phyloP scores from a whole-genome alignment of 2,797 vertebrate genomes.

The Naso thynnoides region DNA sequence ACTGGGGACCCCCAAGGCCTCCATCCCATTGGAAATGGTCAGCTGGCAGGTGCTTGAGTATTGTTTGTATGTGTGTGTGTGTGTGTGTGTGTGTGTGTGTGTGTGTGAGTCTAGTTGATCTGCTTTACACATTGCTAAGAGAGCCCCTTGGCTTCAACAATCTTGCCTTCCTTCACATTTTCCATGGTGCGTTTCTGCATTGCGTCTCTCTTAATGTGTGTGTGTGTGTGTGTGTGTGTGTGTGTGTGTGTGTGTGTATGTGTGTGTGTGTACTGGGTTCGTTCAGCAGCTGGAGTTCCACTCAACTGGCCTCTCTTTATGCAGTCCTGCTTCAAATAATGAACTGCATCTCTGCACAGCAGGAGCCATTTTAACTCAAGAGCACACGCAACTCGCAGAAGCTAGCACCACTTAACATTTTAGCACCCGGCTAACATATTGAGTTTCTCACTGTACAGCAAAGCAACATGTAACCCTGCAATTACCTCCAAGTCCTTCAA shows the following conservation, averaged over 20 bases:
- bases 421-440: slow-evolving; percentile 38
- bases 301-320: slow-evolving; percentile 81
- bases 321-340: slow-evolving; percentile 82
- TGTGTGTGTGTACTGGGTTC: slow-evolving; percentile 25
- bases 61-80: slow-evolving; percentile 11
- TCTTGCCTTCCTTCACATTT: slow-evolving; percentile 68
- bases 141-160: slow-evolving; percentile 62
- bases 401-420: slow-evolving; percentile 64
- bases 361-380: slow-evolving; percentile 74
- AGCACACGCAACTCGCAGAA: slow-evolving; percentile 59
- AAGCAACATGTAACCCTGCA: slow-evolving; percentile 40
- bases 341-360: slow-evolving; percentile 81
- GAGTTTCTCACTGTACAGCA: slow-evolving; percentile 22
- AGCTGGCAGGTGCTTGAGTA: slow-evolving; percentile 69
- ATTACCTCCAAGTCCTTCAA: slow-evolving; percentile 41
- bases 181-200: slow-evolving; percentile 63
- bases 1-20: slow-evolving; percentile 41
- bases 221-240: slow-evolving; percentile 34
- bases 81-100: not conserved
- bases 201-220: slow-evolving; percentile 41
- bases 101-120: slow-evolving; percentile 49
- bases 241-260: slow-evolving; percentile 33
- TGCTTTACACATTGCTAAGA: slow-evolving; percentile 72
- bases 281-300: slow-evolving; percentile 82
- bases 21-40: slow-evolving; percentile 49